A percentile compares a stretch with the other conserved stretches of the same genome.
Evolutionary conservation across 2,113 vertebrate species (phyloP).

Genomic region (Thymallus thymallus): DNA sequence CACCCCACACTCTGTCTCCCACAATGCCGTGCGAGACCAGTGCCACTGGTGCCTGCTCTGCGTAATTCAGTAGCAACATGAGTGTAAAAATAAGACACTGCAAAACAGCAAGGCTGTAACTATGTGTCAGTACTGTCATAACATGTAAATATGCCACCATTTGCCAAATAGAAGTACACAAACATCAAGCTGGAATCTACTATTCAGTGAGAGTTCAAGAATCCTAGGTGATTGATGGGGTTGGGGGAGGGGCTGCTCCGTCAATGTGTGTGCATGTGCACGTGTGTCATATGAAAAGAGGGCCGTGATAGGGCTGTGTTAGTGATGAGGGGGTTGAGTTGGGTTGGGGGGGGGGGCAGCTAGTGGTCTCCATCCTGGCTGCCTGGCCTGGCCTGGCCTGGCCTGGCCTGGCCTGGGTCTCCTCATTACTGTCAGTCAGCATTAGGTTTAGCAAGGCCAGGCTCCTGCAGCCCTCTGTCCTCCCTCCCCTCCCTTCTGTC

Average conservation of each 20-base stretch:
- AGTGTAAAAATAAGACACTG: slow-evolving; percentile 31
- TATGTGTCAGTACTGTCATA: neutral
- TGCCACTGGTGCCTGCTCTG: slow-evolving; percentile 45
- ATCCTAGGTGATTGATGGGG: slow-evolving; percentile 34
- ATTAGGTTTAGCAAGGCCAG: slow-evolving; percentile 71
- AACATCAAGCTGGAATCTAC: neutral
- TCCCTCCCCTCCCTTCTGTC: slow-evolving; percentile 23
- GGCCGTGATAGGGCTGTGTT: slow-evolving; percentile 51
- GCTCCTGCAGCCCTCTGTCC: slow-evolving; percentile 69
- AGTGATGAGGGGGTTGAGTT: slow-evolving; percentile 43
- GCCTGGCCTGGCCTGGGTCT: slow-evolving; percentile 52
- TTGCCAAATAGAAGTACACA: too few species aligned
- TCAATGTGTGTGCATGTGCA: slow-evolving; percentile 20
- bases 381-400: slow-evolving; percentile 34
- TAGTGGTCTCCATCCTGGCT: slow-evolving; percentile 56
- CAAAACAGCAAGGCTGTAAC: neutral
- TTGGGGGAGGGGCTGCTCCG: slow-evolving; percentile 14
- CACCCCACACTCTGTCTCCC: slow-evolving; percentile 21
- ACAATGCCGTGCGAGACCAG: slow-evolving; percentile 50
- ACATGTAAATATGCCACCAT: neutral
- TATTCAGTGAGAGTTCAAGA: slow-evolving; percentile 18
- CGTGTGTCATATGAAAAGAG: neutral
- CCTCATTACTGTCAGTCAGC: slow-evolving; percentile 79
- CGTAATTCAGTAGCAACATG: slow-evolving; percentile 47
- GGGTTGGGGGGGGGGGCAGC: slow-evolving; percentile 51